A percentile compares a stretch with the other conserved stretches of the same genome.
These are phyloP conservation scores for Meloidogyne chitwoodi DNA, from an alignment of 1,140 invertebrate species.

Conservation along the genomic window DNA sequence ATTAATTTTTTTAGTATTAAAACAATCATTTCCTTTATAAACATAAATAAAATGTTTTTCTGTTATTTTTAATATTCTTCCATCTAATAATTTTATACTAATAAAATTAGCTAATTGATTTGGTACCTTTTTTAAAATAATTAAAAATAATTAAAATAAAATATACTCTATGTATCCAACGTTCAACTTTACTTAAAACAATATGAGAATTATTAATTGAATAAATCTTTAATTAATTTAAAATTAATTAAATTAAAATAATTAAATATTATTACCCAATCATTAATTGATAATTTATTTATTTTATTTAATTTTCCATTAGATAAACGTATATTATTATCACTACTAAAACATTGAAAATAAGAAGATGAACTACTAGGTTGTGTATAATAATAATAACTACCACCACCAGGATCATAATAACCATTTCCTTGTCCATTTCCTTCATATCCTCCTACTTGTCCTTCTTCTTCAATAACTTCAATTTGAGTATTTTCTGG, in stretches of 20 bases:
- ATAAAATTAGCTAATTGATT: constrained; percentile 33
- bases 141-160: neutral
- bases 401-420: neutral
- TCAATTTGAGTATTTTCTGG: neutral
- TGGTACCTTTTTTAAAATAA: constrained; percentile 27
- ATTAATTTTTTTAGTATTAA: constrained; percentile 9
- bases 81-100: constrained; percentile 34
- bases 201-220: constrained; percentile 26
- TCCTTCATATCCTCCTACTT: too few species aligned
- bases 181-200: constrained; percentile 39
- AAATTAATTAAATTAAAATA: neutral
- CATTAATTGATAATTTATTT: constrained; percentile 34
- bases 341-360: constrained; percentile 40
- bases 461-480: neutral
- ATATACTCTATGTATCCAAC: constrained; percentile 36
- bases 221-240: neutral
- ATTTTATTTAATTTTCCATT: constrained; percentile 40
- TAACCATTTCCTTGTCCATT: neutral
- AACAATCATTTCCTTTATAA: constrained; percentile 21
- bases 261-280: constrained; percentile 37
- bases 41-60: constrained; percentile 47
- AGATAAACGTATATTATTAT: constrained; percentile 32
- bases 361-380: neutral
- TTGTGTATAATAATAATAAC: neutral
- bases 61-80: constrained; percentile 37